These are phyloP conservation scores for Camponotus pennsylvanicus DNA, from an alignment of 1,140 invertebrate species.

Conservation along the genomic window DNA sequence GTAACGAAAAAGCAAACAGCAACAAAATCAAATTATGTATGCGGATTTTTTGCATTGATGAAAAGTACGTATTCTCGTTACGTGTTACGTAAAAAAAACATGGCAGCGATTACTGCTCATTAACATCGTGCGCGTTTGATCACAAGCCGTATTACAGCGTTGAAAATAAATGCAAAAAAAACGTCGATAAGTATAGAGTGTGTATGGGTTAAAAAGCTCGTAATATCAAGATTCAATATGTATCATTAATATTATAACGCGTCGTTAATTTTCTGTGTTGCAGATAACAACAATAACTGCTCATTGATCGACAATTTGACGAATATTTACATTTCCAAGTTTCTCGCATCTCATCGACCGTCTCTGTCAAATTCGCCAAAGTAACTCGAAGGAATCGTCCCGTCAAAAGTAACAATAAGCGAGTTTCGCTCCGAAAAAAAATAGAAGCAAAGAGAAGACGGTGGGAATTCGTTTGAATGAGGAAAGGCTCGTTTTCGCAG, in stretches of 20 bases:
- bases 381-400: neutral
- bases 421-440: conserved; percentile 27
- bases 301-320: neutral
- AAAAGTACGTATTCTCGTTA: neutral
- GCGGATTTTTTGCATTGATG: conserved; percentile 34
- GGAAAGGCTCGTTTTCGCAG: neutral
- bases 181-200: neutral
- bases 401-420: conserved; percentile 3
- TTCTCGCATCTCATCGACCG: neutral
- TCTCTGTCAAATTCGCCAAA: neutral
- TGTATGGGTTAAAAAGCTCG: neutral
- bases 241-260: neutral
- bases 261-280: conserved; percentile 20
- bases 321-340: neutral
- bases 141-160: neutral
- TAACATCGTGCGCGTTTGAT: conserved; percentile 36
- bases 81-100: conserved; percentile 40
- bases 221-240: neutral
- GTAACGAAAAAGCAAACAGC: neutral
- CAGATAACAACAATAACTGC: conserved; percentile 1
- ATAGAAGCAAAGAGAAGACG: neutral
- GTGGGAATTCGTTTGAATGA: neutral
- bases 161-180: conserved; percentile 48
- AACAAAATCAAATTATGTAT: conserved; percentile 31
- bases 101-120: conserved; percentile 26